Conservation (phyloP, 2,113 vertebrate species). For the Urocolius indicus region DNA sequence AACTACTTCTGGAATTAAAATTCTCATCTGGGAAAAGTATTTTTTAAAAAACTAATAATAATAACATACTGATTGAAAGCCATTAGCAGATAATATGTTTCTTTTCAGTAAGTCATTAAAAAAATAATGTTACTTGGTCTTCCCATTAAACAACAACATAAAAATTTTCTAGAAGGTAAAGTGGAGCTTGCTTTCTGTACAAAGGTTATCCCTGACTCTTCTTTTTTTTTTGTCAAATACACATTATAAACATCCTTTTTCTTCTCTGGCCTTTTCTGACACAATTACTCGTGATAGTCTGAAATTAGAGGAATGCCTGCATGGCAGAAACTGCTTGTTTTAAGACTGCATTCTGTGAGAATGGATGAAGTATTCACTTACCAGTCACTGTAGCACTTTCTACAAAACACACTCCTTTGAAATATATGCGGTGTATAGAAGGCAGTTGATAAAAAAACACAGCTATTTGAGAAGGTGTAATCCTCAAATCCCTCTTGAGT, state of each 20-base stretch:
- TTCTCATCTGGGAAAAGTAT: not conserved
- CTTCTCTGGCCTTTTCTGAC: not conserved
- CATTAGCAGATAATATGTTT: not conserved
- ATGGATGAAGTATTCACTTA: not conserved
- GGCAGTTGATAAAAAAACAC: not conserved
- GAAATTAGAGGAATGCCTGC: not conserved
- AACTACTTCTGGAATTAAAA: not conserved
- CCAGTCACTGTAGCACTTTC: not conserved
- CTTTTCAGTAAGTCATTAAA: not conserved
- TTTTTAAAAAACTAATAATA: not conserved
- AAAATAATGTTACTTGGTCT: not conserved
- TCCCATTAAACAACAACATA: not conserved
- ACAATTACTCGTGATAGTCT: not conserved
- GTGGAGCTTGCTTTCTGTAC: not conserved
- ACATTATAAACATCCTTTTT: not conserved
- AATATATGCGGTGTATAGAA: not conserved
- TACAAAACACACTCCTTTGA: conserved; percentile 20
- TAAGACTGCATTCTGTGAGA: not conserved
- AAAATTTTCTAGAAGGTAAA: not conserved
- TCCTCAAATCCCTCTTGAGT: conserved; percentile 13
- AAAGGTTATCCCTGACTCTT: not conserved
- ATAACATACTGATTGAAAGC: not conserved
- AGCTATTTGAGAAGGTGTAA: conserved; percentile 6
- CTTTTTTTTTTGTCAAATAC: not conserved
- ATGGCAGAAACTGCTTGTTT: not conserved